Percentiles rank a stretch among this genome's conserved stretches.
These are phyloP conservation scores for Himalopsyche tibetana DNA, from an alignment of 2,888 invertebrate genomes.

Conservation along the genomic window DNA sequence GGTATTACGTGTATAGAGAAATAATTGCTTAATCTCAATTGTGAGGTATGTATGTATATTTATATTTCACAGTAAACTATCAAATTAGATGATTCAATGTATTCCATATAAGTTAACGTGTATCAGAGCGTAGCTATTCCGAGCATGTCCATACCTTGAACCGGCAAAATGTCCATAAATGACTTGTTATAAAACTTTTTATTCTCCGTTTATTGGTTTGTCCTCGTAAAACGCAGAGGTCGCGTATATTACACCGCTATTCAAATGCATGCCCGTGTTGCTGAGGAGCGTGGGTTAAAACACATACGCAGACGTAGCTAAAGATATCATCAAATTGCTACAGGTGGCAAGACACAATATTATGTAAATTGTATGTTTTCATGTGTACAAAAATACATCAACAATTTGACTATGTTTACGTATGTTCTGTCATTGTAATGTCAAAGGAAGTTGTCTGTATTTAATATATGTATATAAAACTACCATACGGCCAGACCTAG, in stretches of 20 bases:
- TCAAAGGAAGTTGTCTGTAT: no score
- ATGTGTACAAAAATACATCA: no score
- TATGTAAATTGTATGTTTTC: no score
- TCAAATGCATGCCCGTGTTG: neutral
- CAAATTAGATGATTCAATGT: conserved; percentile 7
- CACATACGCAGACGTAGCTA: neutral
- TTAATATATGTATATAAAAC: no score
- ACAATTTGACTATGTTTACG: no score
- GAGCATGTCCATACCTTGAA: neutral
- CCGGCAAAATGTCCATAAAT: conserved; percentile 34
- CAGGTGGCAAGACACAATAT: no score
- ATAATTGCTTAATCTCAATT: neutral
- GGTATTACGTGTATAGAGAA: no score
- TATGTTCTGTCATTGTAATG: no score
- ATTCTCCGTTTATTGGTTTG: conserved; percentile 9
- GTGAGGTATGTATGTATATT: neutral
- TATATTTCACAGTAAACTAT: neutral
- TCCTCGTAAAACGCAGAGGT: conserved; percentile 34
- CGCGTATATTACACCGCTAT: neutral
- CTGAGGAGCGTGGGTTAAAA: neutral
- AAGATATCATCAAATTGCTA: neutral
- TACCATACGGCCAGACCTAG: no score
- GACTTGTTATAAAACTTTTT: neutral
- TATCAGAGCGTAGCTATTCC: conserved; percentile 1
- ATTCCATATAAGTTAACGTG: neutral